Percentiles rank a stretch among this genome's conserved stretches.
phyloP scores from a whole-genome alignment of 2,888 invertebrate species.

The Liposcelis brunnea region DNA sequence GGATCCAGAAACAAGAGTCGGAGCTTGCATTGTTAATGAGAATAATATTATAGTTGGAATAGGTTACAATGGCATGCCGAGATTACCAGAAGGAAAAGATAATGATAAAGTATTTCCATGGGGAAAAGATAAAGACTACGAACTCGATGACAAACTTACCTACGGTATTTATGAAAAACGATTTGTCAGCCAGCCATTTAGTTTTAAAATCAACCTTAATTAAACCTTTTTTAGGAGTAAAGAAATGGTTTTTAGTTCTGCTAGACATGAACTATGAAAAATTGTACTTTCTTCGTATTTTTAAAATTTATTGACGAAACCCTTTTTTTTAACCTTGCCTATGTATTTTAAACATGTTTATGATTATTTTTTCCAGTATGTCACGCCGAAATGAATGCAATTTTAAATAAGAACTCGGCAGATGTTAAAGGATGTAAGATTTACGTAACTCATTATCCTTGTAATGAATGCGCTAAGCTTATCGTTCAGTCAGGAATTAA shows the following conservation, averaged over 20 bases:
- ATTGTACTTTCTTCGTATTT: no score
- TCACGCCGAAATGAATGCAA: conserved; percentile 96
- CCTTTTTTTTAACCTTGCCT: no score
- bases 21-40: conserved; percentile 81
- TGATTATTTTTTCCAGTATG: conserved; percentile 48
- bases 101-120: conserved; percentile 81
- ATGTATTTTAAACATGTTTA: no score
- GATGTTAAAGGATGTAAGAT: conserved; percentile 64
- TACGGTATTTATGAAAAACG: conserved; percentile 45
- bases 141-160: conserved; percentile 58
- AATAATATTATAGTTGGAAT: conserved; percentile 79
- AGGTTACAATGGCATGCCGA: conserved; percentile 96
- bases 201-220: no score
- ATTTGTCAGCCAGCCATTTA: not conserved
- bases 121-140: conserved; percentile 44
- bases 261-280: no score
- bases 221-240: no score
- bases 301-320: no score
- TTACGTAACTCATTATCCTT: conserved; percentile 85
- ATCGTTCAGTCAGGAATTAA: conserved; percentile 86
- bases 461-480: conserved; percentile 94
- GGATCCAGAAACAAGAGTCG: conserved; percentile 85
- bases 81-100: conserved; percentile 39
- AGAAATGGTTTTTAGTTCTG: no score
- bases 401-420: conserved; percentile 71